Evolutionary conservation across 2,888 invertebrate species (phyloP).

Genomic region (Hyalella azteca): DNA sequence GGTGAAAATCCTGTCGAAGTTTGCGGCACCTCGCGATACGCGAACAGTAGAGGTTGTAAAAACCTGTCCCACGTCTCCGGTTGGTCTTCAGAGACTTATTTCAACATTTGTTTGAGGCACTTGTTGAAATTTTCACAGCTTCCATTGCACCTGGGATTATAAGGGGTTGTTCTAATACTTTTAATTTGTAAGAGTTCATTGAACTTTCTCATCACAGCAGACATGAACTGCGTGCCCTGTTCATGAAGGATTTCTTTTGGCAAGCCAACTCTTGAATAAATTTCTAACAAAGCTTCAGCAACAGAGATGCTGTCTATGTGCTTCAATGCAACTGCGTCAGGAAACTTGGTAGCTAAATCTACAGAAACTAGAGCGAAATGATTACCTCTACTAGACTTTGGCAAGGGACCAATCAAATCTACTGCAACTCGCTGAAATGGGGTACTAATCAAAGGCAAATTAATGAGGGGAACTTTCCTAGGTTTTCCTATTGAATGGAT

Average conservation of each 20-base stretch:
- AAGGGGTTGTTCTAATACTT: neutral
- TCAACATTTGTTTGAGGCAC: neutral
- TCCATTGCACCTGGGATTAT: neutral
- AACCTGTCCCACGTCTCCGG: neutral
- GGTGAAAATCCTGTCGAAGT: neutral
- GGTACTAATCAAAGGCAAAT: neutral
- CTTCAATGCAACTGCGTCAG: constrained; percentile 1
- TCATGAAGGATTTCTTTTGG: neutral
- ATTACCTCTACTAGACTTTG: neutral
- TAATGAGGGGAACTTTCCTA: constrained; percentile 1
- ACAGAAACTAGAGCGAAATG: neutral
- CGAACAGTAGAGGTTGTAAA: neutral
- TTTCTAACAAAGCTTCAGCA: neutral
- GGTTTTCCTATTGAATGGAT: neutral
- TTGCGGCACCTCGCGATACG: neutral
- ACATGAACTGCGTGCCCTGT: constrained; percentile 10
- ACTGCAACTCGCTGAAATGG: constrained; percentile 41
- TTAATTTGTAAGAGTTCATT: neutral
- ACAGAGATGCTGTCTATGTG: neutral
- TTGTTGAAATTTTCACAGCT: neutral
- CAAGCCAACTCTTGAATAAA: neutral
- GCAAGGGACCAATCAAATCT: constrained; percentile 34
- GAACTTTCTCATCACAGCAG: neutral
- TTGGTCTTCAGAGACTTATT: neutral
- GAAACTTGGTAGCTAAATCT: neutral